phyloP scores from a whole-genome alignment of 2,113 vertebrate species.

The Montifringilla adamsi region DNA sequence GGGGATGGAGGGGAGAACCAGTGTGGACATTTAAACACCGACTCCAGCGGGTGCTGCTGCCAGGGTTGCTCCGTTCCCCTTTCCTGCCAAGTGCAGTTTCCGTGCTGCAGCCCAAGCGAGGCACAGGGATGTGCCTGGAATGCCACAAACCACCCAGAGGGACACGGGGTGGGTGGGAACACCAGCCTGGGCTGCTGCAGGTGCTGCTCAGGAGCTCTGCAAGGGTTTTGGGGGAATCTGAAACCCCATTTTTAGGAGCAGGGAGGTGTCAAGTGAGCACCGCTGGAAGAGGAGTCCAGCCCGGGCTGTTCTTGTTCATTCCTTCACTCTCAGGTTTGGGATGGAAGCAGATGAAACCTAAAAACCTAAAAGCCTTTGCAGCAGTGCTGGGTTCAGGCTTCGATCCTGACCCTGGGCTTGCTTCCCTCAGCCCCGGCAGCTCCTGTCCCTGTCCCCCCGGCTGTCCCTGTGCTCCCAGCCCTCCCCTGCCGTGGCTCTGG shows the following conservation, averaged over 20 bases:
- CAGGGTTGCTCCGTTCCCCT: accelerated
- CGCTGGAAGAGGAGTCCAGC: not conserved
- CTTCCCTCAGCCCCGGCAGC: accelerated
- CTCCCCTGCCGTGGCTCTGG: accelerated
- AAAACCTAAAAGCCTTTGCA: not conserved
- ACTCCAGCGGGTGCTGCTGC: accelerated
- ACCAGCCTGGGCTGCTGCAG: accelerated
- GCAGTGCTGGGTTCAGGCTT: not conserved
- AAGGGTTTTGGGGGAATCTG: not conserved
- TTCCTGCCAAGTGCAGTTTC: not conserved
- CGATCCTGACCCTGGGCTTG: not conserved
- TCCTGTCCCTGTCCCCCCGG: not conserved
- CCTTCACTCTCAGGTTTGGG: not conserved
- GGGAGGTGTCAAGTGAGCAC: not conserved
- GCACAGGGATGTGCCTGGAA: not conserved
- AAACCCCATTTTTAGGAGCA: not conserved
- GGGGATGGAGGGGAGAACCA: accelerated
- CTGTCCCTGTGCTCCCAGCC: not conserved
- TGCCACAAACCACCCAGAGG: accelerated
- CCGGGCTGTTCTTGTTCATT: not conserved
- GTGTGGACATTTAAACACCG: accelerated
- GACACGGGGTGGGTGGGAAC: accelerated
- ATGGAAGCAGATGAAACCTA: accelerated
- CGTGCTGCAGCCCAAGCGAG: accelerated
- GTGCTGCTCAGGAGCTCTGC: accelerated